These are phyloP conservation scores for Exaiptasia diaphana DNA, from an alignment of 64 coral and sea anemone species.

Conservation along the genomic window DNA sequence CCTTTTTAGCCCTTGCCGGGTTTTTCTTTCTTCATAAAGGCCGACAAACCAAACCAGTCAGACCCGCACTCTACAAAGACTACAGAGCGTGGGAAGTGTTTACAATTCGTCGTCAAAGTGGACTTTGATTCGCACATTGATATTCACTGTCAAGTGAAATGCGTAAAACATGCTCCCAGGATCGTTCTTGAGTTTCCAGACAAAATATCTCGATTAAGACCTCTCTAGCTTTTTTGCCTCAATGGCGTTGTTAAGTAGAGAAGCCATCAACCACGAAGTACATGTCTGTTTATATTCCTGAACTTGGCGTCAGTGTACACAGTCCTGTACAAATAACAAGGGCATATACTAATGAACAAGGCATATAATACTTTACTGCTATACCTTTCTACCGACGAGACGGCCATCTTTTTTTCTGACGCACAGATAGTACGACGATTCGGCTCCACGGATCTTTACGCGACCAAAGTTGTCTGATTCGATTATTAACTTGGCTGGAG, in stretches of 20 bases:
- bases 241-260: neutral
- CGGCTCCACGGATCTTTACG: conserved; percentile 69
- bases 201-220: neutral
- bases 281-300: conserved; percentile 52
- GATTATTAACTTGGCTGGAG: conserved; percentile 83
- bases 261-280: neutral
- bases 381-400: conserved; percentile 75
- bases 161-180: too few relatives aligned
- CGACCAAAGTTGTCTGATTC: conserved; percentile 92
- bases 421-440: conserved; percentile 69
- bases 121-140: conserved; percentile 2
- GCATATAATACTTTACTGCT: conserved; percentile 48
- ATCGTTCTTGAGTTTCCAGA: neutral
- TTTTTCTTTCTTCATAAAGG: too few relatives aligned
- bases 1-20: too few relatives aligned
- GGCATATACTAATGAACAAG: conserved; percentile 86
- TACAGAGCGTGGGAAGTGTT: conserved; percentile 16
- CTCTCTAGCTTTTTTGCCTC: neutral
- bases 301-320: conserved; percentile 61
- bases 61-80: neutral
- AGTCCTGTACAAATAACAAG: conserved; percentile 72
- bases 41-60: neutral
- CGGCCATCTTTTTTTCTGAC: conserved; percentile 74
- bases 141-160: neutral
- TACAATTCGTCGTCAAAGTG: conserved; percentile 1